These are phyloP conservation scores for Atta colombica DNA, from an alignment of 1,140 invertebrate genomes.

Conservation along the genomic window DNA sequence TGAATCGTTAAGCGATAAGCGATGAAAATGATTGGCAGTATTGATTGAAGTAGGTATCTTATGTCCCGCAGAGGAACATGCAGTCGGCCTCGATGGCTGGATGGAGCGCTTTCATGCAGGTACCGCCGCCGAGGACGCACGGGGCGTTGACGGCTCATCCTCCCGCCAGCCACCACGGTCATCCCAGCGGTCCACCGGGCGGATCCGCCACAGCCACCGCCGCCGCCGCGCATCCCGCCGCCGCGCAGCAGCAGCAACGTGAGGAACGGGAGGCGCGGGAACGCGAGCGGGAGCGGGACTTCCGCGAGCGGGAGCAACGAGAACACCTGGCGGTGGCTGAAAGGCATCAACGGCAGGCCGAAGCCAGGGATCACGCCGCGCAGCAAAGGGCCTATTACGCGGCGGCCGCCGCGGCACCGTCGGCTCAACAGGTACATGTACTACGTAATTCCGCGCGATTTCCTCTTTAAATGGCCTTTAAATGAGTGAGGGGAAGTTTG, in stretches of 20 bases:
- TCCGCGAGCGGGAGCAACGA: conserved; percentile 74
- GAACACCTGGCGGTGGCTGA: conserved; percentile 71
- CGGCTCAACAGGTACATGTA: conserved; percentile 81
- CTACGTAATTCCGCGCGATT: background rate
- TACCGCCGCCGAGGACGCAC: conserved; percentile 81
- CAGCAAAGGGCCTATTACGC: conserved; percentile 83
- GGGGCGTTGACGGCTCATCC: conserved; percentile 72
- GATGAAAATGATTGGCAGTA: conserved; percentile 77
- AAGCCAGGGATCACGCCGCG: conserved; percentile 80
- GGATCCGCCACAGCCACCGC: conserved; percentile 70
- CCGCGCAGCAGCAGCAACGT: conserved; percentile 78
- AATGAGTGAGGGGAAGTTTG: no score
- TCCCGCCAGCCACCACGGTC: conserved; percentile 76
- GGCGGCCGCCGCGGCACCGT: conserved; percentile 76
- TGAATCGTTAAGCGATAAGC: background rate
- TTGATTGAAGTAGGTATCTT: conserved; percentile 86
- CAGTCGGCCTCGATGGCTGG: conserved; percentile 81
- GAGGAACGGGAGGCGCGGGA: conserved; percentile 81
- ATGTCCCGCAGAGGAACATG: conserved; percentile 85
- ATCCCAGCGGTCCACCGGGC: conserved; percentile 73
- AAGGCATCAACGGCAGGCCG: conserved; percentile 81
- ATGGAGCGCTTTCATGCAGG: conserved; percentile 83
- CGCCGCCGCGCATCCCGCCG: conserved; percentile 77
- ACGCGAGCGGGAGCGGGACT: conserved; percentile 86
- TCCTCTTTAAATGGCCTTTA: background rate